Base-by-base conservation (phyloP, 1,140 invertebrate genomes). In the Heliothis virescens region DNA sequence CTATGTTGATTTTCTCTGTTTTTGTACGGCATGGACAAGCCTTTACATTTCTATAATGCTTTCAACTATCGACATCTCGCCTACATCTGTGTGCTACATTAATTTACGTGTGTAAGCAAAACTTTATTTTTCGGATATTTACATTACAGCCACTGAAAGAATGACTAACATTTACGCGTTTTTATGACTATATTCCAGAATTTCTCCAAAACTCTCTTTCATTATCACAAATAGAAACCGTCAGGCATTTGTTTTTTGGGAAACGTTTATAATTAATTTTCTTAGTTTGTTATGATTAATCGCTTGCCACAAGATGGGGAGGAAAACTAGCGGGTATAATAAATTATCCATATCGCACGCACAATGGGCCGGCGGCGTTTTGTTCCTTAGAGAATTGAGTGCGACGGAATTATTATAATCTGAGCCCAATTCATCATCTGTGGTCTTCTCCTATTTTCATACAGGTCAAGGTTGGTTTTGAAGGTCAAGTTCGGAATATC, bases 211-310 rank as follows among this genome's bases (percentile, higher is more conserved):
- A 7, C 62, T 47, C 34, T n/a, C 52, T 57, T 57, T 29, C 15
- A 52, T 52, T 76, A 53, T 76, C 59, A 10, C 47, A 52, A 76
- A 76, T 29, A 47, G 16, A 16, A 53, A 62, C 16, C 34, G 11
- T 16, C 59, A 55, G 21, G 47, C 47, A 77, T 77, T 77, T 67
- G 62, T 55, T 77, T 50, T 55, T 3, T 41, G 16, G 50, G n/a
- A 67, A 77, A 65, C n/a, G 75, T 53, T 55, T 65, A 55, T 82
- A 78, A 82, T 82, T 82, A 78, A 79, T 82, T 41, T 77, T 73
- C 55, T 48, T 79, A 78, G 21, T 26, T 60, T 60, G 69, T 74
- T 34, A 65, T 82, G 76, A 81, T 81, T 81, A 63, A 81, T 81
- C 57, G 59, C 52, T 12, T 34, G 48, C 73, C 48, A 57, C n/a